Conservation (phyloP, 2,888 invertebrate species). For the Monopis laevigella region DNA sequence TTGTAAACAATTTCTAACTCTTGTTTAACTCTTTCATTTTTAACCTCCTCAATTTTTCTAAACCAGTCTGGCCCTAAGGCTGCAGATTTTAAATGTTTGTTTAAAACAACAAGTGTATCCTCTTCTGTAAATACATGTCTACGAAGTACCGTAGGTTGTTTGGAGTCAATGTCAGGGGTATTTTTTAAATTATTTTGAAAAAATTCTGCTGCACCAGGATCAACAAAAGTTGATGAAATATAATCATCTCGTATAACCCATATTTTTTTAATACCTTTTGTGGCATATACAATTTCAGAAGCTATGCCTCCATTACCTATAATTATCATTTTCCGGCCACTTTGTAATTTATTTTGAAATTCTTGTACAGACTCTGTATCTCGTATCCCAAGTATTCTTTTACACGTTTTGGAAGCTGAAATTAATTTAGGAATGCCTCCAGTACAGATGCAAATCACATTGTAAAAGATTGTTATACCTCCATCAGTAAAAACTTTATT, state of each 20-base stretch:
- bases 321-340: constrained; percentile 78
- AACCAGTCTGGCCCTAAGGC: constrained; percentile 99
- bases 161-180: constrained; percentile 23
- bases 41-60: constrained; percentile 65
- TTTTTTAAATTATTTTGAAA: constrained; percentile 69
- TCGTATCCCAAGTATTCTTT: constrained; percentile 85
- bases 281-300: constrained; percentile 92
- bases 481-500: constrained; percentile 64
- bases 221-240: constrained; percentile 94
- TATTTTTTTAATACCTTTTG: constrained; percentile 83
- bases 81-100: constrained; percentile 74
- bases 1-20: constrained; percentile 71
- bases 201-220: constrained; percentile 95
- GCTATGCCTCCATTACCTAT: constrained; percentile 99
- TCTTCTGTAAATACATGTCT: constrained; percentile 76
- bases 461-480: constrained; percentile 71
- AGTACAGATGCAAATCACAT: constrained; percentile 88
- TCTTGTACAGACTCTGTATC: constrained; percentile 92
- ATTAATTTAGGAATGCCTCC: constrained; percentile 90
- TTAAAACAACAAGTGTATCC: constrained; percentile 39
- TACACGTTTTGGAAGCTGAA: constrained; percentile 60
- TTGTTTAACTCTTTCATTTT: constrained; percentile 58
- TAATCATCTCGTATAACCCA: constrained; percentile 96
- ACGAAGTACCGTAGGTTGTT: constrained; percentile 49
- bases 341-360: constrained; percentile 75